Evolutionary conservation across 2,888 invertebrate genomes (phyloP).

Genomic region (Rotaria macrura): DNA sequence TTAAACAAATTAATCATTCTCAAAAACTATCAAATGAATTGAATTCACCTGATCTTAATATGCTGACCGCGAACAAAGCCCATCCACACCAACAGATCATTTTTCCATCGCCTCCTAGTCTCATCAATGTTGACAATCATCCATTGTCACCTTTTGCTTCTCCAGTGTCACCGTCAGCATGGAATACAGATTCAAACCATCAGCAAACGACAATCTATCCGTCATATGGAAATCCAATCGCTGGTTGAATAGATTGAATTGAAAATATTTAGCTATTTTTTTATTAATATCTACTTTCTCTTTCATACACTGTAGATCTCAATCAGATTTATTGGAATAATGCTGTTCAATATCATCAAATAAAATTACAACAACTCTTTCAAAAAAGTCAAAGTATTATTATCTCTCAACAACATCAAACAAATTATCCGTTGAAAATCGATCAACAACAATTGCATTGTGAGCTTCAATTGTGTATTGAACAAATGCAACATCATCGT

Average conservation of each 20-base stretch:
- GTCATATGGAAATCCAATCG: not conserved
- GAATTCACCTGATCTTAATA: not conserved
- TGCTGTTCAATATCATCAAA: not conserved
- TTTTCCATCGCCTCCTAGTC: not conserved
- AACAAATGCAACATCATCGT: not conserved
- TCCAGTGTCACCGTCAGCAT: not conserved
- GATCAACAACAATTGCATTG: not conserved
- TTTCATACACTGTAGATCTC: not conserved
- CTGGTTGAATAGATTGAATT: not conserved
- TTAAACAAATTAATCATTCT: not conserved
- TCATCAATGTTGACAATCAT: not conserved
- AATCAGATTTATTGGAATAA: not conserved
- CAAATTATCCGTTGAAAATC: not conserved
- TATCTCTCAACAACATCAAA: not conserved
- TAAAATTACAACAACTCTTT: not conserved
- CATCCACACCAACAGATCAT: not conserved
- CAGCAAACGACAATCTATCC: not conserved
- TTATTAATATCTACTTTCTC: not conserved
- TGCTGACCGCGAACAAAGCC: not conserved
- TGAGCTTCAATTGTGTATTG: not conserved
- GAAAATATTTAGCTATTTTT: too few species aligned
- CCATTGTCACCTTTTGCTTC: not conserved
- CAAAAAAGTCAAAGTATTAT: not conserved
- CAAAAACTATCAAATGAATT: not conserved
- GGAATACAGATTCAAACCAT: not conserved